phyloP scores from a whole-genome alignment of 1,140 invertebrate genomes.

The Sarcophaga bullata region DNA sequence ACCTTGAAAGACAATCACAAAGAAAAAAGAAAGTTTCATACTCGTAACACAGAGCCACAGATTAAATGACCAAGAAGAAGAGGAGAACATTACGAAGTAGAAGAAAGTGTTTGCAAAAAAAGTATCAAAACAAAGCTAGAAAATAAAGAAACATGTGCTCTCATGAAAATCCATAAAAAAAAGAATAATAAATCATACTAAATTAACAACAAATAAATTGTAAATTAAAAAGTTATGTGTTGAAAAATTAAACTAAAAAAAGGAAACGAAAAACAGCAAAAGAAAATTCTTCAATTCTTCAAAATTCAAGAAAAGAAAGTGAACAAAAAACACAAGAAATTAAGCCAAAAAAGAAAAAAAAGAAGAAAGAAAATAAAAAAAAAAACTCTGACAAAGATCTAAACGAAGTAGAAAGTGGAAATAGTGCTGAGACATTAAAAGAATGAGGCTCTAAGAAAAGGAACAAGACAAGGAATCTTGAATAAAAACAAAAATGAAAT shows the following conservation, averaged over 20 bases:
- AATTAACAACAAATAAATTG: background rate
- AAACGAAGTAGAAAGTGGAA: too few species aligned
- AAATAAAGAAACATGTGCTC: constrained; percentile 34
- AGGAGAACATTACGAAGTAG: background rate
- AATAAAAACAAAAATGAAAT: too few species aligned
- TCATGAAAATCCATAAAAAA: background rate
- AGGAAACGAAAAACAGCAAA: background rate
- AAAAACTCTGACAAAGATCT: too few species aligned
- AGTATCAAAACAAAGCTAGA: background rate
- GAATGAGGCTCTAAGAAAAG: too few species aligned
- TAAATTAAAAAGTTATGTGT: background rate
- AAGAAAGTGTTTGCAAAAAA: background rate
- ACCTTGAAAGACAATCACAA: constrained; percentile 33
- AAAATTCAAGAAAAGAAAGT: background rate
- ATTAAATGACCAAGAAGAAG: constrained; percentile 1
- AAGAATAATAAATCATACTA: background rate
- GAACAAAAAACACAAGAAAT: background rate
- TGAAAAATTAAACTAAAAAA: constrained; percentile 15
- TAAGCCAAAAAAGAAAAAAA: too few species aligned
- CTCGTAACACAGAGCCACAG: constrained; percentile 8
- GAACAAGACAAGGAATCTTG: too few species aligned
- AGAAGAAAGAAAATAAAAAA: too few species aligned
- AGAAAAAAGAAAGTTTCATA: constrained; percentile 32
- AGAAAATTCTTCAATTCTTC: background rate
- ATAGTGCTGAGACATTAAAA: too few species aligned